Percentiles rank a stretch among this genome's conserved stretches.
Conservation (phyloP, 1,140 invertebrate species). For the Drosophila funebris region DNA sequence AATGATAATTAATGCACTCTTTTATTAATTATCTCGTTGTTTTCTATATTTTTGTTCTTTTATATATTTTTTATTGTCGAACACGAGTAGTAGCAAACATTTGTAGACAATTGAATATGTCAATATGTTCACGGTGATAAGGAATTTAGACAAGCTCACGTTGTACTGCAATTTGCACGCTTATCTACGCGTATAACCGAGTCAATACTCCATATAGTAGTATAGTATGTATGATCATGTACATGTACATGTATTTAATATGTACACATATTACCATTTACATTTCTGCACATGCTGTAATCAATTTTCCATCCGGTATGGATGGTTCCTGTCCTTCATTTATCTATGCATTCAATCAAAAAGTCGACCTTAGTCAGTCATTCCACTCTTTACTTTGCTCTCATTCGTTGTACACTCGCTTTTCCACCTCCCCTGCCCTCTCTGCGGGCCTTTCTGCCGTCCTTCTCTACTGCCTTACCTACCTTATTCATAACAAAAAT, state of each 20-base stretch:
- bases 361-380: conserved; percentile 59
- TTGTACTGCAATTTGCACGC: conserved; percentile 30
- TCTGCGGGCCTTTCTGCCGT: background rate
- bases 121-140: conserved; percentile 24
- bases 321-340: conserved; percentile 34
- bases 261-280: background rate
- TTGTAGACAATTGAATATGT: background rate
- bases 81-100: conserved; percentile 1
- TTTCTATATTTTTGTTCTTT: too few species aligned
- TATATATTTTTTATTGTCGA: background rate
- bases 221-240: background rate
- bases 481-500: conserved; percentile 44
- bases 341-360: conserved; percentile 66
- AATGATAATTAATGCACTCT: background rate
- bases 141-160: conserved; percentile 13
- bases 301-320: conserved; percentile 37
- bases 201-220: background rate
- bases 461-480: background rate
- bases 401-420: background rate
- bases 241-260: background rate
- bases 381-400: conserved; percentile 1
- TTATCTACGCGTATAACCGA: conserved; percentile 20
- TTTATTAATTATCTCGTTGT: background rate
- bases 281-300: conserved; percentile 36
- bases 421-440: background rate